Evolutionary conservation across 2,113 vertebrate species (phyloP).

Genomic region (Archilochus colubris): DNA sequence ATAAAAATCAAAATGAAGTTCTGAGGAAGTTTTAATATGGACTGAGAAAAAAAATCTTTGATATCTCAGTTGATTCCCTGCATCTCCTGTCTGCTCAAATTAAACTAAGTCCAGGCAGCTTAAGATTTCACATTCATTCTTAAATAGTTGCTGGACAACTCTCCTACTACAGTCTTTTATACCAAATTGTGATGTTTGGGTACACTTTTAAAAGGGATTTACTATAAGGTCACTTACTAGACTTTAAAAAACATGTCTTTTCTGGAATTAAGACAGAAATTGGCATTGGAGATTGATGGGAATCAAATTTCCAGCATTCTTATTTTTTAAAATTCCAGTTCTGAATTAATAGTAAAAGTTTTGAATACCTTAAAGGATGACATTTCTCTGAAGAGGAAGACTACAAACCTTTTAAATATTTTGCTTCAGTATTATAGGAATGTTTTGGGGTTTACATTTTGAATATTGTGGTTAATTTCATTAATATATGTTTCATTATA

Average conservation of each 20-base stretch:
- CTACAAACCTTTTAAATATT: not conserved
- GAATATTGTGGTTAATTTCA: not conserved
- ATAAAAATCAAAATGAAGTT: not conserved
- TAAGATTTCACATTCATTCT: not conserved
- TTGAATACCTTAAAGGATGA: rapidly evolving
- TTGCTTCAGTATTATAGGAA: not conserved
- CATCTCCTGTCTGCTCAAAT: not conserved
- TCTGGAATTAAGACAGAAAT: not conserved
- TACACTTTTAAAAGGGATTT: not conserved
- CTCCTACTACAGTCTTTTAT: not conserved
- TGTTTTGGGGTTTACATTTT: not conserved
- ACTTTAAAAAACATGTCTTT: not conserved
- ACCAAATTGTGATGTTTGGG: not conserved
- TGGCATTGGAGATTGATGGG: not conserved
- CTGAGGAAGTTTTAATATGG: not conserved
- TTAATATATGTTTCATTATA: not conserved
- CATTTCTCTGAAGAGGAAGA: not conserved
- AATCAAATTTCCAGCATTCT: not conserved
- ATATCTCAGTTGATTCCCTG: not conserved
- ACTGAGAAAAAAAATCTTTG: rapidly evolving
- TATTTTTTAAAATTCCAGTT: not conserved
- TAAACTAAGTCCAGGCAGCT: not conserved
- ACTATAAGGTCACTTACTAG: not conserved
- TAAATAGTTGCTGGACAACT: not conserved
- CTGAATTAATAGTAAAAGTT: not conserved